Conservation (phyloP, 2,797 vertebrate genomes). For the Pangasius macronema region DNA sequence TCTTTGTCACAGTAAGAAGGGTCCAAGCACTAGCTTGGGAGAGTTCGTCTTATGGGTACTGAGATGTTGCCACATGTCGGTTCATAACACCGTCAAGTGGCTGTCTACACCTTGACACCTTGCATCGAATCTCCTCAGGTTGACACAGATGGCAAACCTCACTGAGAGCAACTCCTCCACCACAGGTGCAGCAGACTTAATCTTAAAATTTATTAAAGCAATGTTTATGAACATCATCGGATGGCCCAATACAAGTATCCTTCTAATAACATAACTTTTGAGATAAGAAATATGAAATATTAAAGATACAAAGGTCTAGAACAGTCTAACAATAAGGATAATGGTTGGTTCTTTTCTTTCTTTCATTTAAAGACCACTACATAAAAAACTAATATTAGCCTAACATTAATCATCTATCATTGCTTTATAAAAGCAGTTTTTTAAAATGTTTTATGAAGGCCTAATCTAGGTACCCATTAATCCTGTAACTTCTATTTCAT, state of each 20-base stretch:
- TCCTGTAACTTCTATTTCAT: background rate
- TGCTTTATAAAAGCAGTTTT: background rate
- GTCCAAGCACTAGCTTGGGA: background rate
- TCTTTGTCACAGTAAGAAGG: background rate
- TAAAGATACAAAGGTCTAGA: background rate
- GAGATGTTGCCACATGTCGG: background rate
- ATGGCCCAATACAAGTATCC: background rate
- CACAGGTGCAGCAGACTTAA: background rate
- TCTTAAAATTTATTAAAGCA: background rate
- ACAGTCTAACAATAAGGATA: background rate
- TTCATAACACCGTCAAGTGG: background rate
- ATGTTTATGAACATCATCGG: too few relatives aligned
- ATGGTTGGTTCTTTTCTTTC: background rate
- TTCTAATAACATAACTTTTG: background rate
- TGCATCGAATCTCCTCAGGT: background rate
- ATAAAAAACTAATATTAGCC: background rate
- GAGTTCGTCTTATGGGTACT: background rate
- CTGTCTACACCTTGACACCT: background rate
- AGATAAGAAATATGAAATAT: background rate
- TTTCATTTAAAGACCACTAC: background rate
- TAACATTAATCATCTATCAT: background rate
- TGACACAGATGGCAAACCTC: background rate
- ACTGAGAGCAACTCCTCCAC: background rate
- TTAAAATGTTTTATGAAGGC: background rate
- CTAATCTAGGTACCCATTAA: background rate